Evolutionary conservation across 2,113 vertebrate species (phyloP).

Genomic region (Chrysemys picta): DNA sequence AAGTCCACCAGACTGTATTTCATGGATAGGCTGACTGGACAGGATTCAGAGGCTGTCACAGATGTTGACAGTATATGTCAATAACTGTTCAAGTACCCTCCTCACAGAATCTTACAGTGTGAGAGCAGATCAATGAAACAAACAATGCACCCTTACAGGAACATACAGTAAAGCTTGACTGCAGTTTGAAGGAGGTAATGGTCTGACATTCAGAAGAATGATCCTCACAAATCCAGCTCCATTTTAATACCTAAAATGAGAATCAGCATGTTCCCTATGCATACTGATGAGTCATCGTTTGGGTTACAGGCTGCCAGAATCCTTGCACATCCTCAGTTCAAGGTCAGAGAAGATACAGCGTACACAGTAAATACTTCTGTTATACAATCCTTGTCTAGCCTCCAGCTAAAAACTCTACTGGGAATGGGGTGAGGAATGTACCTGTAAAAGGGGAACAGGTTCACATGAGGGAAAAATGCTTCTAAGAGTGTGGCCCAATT

Average conservation of each 20-base stretch:
- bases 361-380: not conserved
- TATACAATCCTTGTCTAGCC: not conserved
- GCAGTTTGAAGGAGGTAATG: not conserved
- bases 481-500: not conserved
- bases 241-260: not conserved
- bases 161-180: not conserved
- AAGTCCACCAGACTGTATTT: not conserved
- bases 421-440: not conserved
- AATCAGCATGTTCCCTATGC: not conserved
- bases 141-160: not conserved
- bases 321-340: not conserved
- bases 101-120: not conserved
- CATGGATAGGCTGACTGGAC: not conserved
- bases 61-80: not conserved
- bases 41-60: not conserved
- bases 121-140: not conserved
- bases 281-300: not conserved
- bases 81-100: not conserved
- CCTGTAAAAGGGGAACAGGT: not conserved
- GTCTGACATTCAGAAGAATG: not conserved
- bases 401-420: not conserved
- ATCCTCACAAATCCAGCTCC: not conserved
- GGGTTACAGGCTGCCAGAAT: not conserved
- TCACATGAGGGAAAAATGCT: not conserved
- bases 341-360: not conserved